Evolutionary conservation across 2,113 vertebrate species (phyloP).

Genomic region (Baryphthengus martii): DNA sequence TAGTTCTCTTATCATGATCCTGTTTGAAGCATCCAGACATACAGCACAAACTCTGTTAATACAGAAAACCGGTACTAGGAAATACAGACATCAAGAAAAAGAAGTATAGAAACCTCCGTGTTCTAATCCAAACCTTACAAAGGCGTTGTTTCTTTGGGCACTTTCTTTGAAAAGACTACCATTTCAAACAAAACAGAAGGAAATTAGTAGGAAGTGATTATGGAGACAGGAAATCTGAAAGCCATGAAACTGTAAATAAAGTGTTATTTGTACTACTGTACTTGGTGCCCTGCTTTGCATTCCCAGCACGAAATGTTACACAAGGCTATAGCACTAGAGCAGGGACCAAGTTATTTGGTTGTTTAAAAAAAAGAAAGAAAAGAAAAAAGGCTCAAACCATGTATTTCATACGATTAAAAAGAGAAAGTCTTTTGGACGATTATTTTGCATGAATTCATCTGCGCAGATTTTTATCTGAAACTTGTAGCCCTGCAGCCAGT

Average conservation of each 20-base stretch:
- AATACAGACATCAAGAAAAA: constrained; percentile 53
- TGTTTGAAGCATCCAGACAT: constrained; percentile 49
- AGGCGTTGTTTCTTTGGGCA: constrained; percentile 57
- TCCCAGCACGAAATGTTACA: constrained; percentile 66
- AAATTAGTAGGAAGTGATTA: constrained; percentile 66
- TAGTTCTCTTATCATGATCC: constrained; percentile 46
- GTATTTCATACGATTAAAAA: not conserved
- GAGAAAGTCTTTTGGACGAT: not conserved
- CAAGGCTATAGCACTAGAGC: constrained; percentile 41
- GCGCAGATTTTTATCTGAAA: constrained; percentile 21
- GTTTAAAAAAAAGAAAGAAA: not conserved
- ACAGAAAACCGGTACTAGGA: constrained; percentile 39
- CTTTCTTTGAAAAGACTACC: constrained; percentile 58
- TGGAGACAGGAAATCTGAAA: constrained; percentile 66
- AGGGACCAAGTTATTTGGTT: constrained; percentile 21
- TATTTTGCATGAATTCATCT: not conserved
- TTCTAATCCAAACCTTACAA: constrained; percentile 65
- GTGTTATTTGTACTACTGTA: constrained; percentile 65
- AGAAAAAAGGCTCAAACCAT: not conserved
- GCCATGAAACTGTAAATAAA: constrained; percentile 62
- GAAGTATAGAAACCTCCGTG: constrained; percentile 47
- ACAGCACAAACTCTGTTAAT: constrained; percentile 51
- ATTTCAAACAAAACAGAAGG: constrained; percentile 62
- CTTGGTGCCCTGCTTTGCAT: constrained; percentile 56
- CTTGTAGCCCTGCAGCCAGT: not conserved